Conservation (phyloP, 2,797 vertebrate genomes). For the Melanotaenia maccullochi region DNA sequence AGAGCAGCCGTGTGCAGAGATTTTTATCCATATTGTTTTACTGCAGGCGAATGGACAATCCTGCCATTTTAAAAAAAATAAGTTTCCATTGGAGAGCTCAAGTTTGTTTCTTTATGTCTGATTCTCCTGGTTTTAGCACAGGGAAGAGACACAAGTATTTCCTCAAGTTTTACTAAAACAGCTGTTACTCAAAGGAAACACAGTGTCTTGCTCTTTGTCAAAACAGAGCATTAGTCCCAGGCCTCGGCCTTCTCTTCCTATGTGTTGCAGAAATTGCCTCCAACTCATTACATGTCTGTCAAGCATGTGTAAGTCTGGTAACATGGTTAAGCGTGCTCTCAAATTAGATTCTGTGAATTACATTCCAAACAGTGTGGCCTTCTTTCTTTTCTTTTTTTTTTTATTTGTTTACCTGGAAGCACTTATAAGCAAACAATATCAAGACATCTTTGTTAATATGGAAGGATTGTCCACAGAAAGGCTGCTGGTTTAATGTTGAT, state of each 20-base stretch:
- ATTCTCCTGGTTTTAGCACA: slow-evolving; percentile 23
- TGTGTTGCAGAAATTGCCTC: slow-evolving; percentile 11
- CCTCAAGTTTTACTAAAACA: slow-evolving; percentile 22
- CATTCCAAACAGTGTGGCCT: slow-evolving; percentile 52
- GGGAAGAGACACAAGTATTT: slow-evolving; percentile 61
- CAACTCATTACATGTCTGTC: slow-evolving; percentile 6
- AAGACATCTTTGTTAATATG: slow-evolving; percentile 6
- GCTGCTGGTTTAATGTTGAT: not conserved
- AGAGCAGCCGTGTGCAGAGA: slow-evolving; percentile 15
- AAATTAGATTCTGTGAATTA: slow-evolving; percentile 40
- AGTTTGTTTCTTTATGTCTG: slow-evolving; percentile 3
- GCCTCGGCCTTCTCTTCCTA: not conserved
- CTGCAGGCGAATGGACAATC: slow-evolving; percentile 3
- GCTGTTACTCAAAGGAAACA: slow-evolving; percentile 20
- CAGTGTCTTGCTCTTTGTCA: not conserved
- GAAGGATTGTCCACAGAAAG: not conserved
- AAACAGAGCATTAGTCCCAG: slow-evolving; percentile 3
- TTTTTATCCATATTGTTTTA: not conserved
- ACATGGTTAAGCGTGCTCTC: slow-evolving; percentile 9
- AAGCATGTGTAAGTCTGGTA: slow-evolving; percentile 11
- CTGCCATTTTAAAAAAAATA: not conserved
- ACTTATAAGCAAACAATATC: slow-evolving; percentile 32
- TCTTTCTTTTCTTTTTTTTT: slow-evolving; percentile 2
- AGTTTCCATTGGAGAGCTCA: not conserved
- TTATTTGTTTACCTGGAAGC: slow-evolving; percentile 29